Base-by-base conservation (phyloP, 1,140 invertebrate genomes). In the Diorhabda carinulata region DNA sequence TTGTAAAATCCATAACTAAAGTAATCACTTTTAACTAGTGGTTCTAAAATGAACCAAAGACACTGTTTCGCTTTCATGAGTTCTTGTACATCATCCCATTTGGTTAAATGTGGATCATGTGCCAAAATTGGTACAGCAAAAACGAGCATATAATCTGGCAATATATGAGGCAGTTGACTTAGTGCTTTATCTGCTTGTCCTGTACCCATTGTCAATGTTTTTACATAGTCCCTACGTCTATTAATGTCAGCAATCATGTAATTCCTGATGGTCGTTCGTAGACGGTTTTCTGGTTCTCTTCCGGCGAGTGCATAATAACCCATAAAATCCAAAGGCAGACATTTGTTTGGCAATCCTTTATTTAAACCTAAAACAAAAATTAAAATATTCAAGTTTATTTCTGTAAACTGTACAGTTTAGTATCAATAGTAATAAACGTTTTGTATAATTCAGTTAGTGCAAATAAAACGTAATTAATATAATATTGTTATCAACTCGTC, bases 1-100 rank as follows among this genome's bases (percentile, higher is more conserved):
- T 96, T 95, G 79, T 97, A 98, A 84, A 98, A 98, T n/a, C 92
- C 90, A 82, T 94, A 96, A 78, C 93, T 97, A 81, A 97, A 98
- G 76, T 92, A 92, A 76, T 98, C 96, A 76, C 94, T 96, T 80
- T 95, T 95, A 69, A 98, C 95, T 2, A 98, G 84, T 4, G 96
- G 95, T 80, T 98, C 97, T 72, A 98, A 82, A 60, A 98, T 89
- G 78, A 97, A 97, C 90, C 93, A 96, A 6, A 98, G 83, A 82
- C 96, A 98, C 76, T 92, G 87, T 76, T 91, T 90, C 72, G 94
- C 88, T 44, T 87, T 83, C 80, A 89, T 90, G 10, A 96, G 85
- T 74, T 95, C 90, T 7, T 86, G 83, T 3, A 90, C 82, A 78
- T 94, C 89, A 72, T 91, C 87, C 79, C 91, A 88, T 70, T 71